Base-by-base conservation (phyloP, 2,888 invertebrate genomes). In the Rhagium mordax region DNA sequence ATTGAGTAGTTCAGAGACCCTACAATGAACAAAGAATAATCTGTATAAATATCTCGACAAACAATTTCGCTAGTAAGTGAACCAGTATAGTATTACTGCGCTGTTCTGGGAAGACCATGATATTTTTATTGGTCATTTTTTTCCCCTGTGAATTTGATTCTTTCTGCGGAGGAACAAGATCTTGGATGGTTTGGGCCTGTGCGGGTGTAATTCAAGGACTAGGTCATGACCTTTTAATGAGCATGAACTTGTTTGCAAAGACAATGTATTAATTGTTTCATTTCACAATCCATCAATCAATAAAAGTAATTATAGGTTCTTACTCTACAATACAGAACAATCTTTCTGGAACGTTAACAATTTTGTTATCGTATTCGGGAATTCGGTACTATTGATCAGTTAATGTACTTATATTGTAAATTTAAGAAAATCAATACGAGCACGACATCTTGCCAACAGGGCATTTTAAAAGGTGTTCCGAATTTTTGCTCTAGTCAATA, bases 1-100 rank as follows among this genome's bases (percentile, higher is more conserved):
- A 66, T 49, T 65, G 70, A 62, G 62, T 70, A 67, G 73, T 74
- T 74, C 73, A 74, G 57, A 70, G 73, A 74, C 73, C 73, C 67
- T 60, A 65, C 62, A 18, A 18, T 47, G 53, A 73, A 70, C 66
- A 70, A 70, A 55, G 51, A 51, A 48, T 41, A 65, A 70, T 64
- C 70, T 33, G 60, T 64, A 51, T 64, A 64, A 64, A 51, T 64
- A 67, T 51, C 51, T 53, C 65, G 33, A 33, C 64, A 62, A 62
- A 62, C 62, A 64, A 62, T 64, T 62, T 62, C 16, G 64, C 55
- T 29, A 41, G 41, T 33, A 41, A 55, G 66, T 66, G 66, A 66
- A 55, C 66, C 55, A 41, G 33, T 33, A 20, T 66, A 41, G 33
- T 33, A 20, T 66, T 33, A 66, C 55, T 66, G 66, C 66, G 55